phyloP scores from a whole-genome alignment of 2,797 vertebrate species.

The Rhynchotus rufescens region DNA sequence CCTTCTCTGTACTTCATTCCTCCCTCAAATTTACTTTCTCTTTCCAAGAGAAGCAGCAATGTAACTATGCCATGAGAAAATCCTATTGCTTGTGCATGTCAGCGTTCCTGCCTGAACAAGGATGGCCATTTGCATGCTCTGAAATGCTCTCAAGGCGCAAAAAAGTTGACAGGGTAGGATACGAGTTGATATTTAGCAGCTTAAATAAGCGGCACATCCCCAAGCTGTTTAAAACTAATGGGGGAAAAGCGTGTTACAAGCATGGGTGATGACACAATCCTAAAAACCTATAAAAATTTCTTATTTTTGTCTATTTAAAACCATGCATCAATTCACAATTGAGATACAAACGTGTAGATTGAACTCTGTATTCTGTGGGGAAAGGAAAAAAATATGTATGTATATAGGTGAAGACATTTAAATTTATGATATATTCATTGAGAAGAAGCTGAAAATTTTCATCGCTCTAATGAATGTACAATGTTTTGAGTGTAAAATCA shows the following conservation, averaged over 20 bases:
- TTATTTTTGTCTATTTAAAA: background rate
- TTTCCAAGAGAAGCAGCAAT: conserved; percentile 58
- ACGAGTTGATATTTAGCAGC: background rate
- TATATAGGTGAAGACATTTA: background rate
- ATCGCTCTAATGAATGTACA: background rate
- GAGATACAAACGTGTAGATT: background rate
- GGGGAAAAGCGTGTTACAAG: background rate
- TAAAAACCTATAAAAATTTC: background rate
- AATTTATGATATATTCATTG: background rate
- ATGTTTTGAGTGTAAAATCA: background rate
- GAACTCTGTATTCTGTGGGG: background rate
- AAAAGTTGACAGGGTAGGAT: conserved; percentile 33
- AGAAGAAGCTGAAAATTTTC: background rate
- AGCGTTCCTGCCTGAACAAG: conserved; percentile 54
- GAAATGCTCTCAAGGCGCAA: conserved; percentile 56
- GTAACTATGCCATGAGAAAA: conserved; percentile 53
- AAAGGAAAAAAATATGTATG: background rate
- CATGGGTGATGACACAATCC: background rate
- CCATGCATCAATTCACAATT: background rate
- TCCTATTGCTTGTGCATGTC: conserved; percentile 55
- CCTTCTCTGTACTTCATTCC: background rate
- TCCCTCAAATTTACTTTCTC: conserved; percentile 57
- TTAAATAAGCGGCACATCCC: background rate
- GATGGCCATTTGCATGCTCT: conserved; percentile 63
- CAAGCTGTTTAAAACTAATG: background rate